These are phyloP conservation scores for Brachyistius frenatus DNA, from an alignment of 2,113 vertebrate species.

Conservation along the genomic window DNA sequence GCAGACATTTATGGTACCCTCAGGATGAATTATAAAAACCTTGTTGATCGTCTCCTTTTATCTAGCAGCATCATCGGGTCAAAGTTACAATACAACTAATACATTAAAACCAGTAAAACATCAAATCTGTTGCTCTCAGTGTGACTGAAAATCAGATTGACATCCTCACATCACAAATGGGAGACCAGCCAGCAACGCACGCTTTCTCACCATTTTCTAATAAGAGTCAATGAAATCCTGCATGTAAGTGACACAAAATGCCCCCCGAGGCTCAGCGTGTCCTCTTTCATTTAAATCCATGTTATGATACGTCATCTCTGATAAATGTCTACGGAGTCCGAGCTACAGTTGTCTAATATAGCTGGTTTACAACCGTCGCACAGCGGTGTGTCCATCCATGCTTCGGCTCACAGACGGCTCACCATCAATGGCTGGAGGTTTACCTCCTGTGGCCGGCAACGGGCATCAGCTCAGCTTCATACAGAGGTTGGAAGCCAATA, in stretches of 20 bases:
- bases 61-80: too few relatives aligned
- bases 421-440: slow-evolving; percentile 43
- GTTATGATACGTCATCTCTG: slow-evolving; percentile 27
- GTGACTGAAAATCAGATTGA: neutral
- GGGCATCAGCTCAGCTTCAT: slow-evolving; percentile 43
- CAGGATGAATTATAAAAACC: too few relatives aligned
- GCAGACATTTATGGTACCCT: too few relatives aligned
- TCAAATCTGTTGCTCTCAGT: neutral
- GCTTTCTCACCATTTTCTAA: slow-evolving; percentile 6
- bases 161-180: neutral
- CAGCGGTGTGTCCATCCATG: slow-evolving; percentile 33
- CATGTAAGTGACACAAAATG: neutral
- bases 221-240: slow-evolving; percentile 18
- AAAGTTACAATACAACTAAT: too few relatives aligned
- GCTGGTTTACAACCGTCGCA: slow-evolving; percentile 47
- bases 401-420: slow-evolving; percentile 36
- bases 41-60: too few relatives aligned
- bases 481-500: slow-evolving; percentile 59
- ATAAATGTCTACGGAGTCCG: slow-evolving; percentile 24
- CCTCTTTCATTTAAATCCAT: slow-evolving; percentile 36
- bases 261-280: slow-evolving; percentile 13
- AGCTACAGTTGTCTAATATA: slow-evolving; percentile 48
- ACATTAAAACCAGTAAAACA: slow-evolving; percentile 1
- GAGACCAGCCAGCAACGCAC: neutral
- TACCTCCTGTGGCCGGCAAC: slow-evolving; percentile 42